phyloP scores from a whole-genome alignment of 2,113 vertebrate species.

The Pedetes capensis region DNA sequence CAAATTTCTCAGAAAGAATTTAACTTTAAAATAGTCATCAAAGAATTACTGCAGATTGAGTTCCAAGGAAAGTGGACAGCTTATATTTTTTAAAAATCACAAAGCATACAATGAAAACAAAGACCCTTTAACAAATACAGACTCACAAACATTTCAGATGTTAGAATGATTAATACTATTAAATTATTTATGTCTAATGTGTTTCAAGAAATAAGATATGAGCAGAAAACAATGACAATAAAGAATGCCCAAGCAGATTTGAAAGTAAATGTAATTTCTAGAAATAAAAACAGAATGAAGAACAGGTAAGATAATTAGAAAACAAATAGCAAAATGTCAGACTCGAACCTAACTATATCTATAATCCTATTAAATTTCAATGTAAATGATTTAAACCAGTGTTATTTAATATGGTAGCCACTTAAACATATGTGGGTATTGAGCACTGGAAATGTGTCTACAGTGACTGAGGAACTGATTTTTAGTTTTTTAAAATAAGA shows the following conservation, averaged over 20 bases:
- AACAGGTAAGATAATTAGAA: neutral
- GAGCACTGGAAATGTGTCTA: neutral
- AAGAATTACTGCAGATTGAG: neutral
- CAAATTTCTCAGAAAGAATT: conserved; percentile 11
- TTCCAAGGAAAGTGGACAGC: neutral
- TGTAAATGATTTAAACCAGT: neutral
- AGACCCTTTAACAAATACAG: neutral
- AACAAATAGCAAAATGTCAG: too few relatives aligned
- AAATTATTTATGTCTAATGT: conserved; percentile 11
- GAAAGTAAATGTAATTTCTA: conserved; percentile 2
- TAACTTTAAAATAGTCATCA: conserved; percentile 17
- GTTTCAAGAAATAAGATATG: neutral
- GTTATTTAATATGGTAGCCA: neutral
- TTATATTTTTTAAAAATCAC: neutral
- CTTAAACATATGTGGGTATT: neutral
- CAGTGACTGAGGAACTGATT: neutral
- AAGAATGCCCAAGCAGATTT: neutral
- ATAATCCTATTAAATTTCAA: too few relatives aligned
- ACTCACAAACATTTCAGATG: neutral
- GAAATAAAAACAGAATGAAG: conserved; percentile 3
- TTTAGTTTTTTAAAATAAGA: neutral
- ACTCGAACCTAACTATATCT: too few relatives aligned
- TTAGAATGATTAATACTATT: neutral
- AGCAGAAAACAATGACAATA: neutral
- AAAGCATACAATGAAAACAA: neutral